Conservation (phyloP, 2,888 invertebrate genomes). For the Tetramorium bicarinatum region DNA sequence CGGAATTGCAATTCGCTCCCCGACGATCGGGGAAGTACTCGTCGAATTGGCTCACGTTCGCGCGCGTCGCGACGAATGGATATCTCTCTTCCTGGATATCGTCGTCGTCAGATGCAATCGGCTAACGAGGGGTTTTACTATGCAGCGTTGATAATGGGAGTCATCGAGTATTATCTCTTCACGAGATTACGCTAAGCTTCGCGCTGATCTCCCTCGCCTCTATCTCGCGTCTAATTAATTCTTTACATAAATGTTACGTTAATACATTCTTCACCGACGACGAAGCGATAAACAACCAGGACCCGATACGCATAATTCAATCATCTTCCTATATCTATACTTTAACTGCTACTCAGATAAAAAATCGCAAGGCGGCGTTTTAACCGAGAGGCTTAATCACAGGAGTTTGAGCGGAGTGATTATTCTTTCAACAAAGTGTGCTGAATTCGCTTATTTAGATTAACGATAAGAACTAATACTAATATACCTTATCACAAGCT, state of each 20-base stretch:
- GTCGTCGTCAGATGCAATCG: not conserved
- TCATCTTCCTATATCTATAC: not conserved
- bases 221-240: slow-evolving; percentile 38
- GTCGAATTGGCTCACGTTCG: slow-evolving; percentile 37
- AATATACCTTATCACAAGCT: not conserved
- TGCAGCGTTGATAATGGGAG: not conserved
- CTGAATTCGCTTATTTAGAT: not conserved
- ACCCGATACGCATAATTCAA: slow-evolving; percentile 9
- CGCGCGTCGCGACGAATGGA: not conserved
- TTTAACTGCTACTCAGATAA: not conserved
- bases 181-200: not conserved
- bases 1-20: slow-evolving; percentile 12
- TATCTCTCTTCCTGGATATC: not conserved
- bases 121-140: not conserved
- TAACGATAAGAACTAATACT: not conserved
- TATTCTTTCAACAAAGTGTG: not conserved
- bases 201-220: not conserved
- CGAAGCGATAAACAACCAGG: slow-evolving; percentile 21
- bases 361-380: not conserved
- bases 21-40: slow-evolving; percentile 25
- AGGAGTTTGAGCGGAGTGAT: not conserved
- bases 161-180: not conserved
- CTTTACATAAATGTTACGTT: slow-evolving; percentile 10
- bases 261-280: not conserved
- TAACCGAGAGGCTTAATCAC: not conserved